Evolutionary conservation across 1,140 invertebrate species (phyloP).

Genomic region (Rhagoletis zephyria): DNA sequence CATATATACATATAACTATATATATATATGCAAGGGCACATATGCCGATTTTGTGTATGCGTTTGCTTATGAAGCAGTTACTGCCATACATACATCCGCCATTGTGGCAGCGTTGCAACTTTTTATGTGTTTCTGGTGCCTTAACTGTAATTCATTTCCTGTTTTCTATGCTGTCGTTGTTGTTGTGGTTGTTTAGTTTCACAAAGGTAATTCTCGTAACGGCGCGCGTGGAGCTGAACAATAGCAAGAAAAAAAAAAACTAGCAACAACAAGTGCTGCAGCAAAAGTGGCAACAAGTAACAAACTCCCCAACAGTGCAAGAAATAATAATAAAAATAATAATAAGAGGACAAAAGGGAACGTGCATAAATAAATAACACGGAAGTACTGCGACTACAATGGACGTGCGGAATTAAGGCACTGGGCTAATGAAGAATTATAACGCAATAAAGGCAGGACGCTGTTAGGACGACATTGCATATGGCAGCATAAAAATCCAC

Average conservation of each 20-base stretch:
- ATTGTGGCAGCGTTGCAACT: neutral
- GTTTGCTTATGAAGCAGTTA: neutral
- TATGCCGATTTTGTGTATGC: neutral
- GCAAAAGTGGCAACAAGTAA: neutral
- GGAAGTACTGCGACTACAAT: neutral
- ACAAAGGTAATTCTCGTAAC: neutral
- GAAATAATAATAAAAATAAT: slow-evolving; percentile 40
- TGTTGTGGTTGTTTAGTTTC: slow-evolving; percentile 21
- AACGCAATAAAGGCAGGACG: neutral
- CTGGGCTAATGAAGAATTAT: slow-evolving; percentile 55
- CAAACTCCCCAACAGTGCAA: neutral
- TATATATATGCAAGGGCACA: neutral
- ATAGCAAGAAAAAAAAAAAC: no score
- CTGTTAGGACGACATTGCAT: no score
- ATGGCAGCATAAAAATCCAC: no score
- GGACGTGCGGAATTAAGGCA: slow-evolving; percentile 42
- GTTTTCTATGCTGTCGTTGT: neutral
- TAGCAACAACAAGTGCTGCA: neutral
- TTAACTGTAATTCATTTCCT: slow-evolving; percentile 14
- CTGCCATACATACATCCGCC: neutral
- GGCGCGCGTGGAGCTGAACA: neutral
- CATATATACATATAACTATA: neutral
- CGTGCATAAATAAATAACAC: slow-evolving; percentile 36
- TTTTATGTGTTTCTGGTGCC: neutral
- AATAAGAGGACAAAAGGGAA: slow-evolving; percentile 1